These are phyloP conservation scores for Eledone cirrhosa DNA, from an alignment of 2,888 invertebrate genomes.

Conservation along the genomic window DNA sequence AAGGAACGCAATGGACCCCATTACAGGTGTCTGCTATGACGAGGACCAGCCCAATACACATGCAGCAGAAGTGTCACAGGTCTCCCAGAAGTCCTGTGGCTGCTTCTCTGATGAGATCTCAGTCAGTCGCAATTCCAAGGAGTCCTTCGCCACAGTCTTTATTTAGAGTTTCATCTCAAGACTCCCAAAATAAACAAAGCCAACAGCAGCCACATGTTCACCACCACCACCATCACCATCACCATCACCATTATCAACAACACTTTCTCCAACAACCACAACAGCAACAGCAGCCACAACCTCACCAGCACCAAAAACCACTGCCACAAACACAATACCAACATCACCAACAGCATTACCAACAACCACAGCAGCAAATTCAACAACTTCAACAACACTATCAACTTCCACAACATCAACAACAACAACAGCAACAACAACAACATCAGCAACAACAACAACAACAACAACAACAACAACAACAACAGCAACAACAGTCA, in stretches of 20 bases:
- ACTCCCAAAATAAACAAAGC: neutral
- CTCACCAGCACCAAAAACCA: neutral
- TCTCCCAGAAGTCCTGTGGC: neutral
- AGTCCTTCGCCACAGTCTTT: conserved; percentile 18
- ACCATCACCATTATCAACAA: conserved; percentile 21
- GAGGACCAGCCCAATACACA: conserved; percentile 19
- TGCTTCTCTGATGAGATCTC: conserved; percentile 17
- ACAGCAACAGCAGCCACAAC: neutral
- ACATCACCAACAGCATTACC: no score
- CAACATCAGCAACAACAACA: no score
- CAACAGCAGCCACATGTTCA: no score
- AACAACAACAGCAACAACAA: no score
- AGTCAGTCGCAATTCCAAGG: neutral
- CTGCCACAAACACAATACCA: neutral
- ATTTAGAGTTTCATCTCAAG: conserved; percentile 7
- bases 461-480: no score
- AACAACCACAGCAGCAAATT: no score
- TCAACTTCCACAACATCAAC: no score
- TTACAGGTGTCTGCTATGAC: neutral
- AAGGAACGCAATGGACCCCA: neutral
- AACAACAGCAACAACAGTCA: no score
- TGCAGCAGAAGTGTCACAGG: conserved; percentile 14
- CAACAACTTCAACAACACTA: no score
- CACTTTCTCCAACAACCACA: neutral
- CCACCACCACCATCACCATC: conserved; percentile 23